Evolutionary conservation across 2,888 invertebrate genomes (phyloP).

Genomic region (Lasioglossum marginatum): DNA sequence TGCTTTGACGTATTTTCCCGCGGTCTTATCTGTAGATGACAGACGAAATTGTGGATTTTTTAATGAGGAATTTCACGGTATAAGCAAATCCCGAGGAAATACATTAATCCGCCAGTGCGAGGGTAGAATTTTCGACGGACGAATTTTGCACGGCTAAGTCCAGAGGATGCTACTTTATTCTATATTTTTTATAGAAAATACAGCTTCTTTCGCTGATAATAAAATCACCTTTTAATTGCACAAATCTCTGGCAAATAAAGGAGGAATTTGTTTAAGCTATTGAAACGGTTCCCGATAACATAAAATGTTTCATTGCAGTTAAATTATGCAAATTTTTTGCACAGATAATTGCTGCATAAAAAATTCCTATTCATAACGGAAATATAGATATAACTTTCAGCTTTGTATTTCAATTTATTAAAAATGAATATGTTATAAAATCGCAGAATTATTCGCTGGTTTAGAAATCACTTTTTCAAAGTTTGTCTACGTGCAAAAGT

Average conservation of each 20-base stretch:
- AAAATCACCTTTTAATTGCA: background rate
- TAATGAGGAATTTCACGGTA: background rate
- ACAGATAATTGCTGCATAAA: no score
- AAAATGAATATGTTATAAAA: no score
- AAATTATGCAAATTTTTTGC: background rate
- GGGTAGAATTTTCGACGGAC: background rate
- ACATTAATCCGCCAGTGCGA: background rate
- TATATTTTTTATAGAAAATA: background rate
- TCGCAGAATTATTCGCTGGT: no score
- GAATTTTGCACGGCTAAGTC: background rate
- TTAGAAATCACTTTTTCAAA: no score
- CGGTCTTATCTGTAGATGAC: background rate
- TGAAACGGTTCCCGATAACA: background rate
- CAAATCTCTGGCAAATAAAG: background rate
- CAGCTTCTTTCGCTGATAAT: background rate
- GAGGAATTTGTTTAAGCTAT: background rate
- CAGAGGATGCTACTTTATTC: background rate
- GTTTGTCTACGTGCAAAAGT: no score
- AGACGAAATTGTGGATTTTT: slow-evolving; percentile 5
- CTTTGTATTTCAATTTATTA: background rate
- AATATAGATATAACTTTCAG: background rate
- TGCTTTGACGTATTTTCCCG: background rate
- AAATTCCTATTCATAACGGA: background rate
- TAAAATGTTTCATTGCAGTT: background rate
- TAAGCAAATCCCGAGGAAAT: background rate